These are phyloP conservation scores for Brachyptera putata DNA, from an alignment of 2,888 invertebrate genomes.

Conservation along the genomic window DNA sequence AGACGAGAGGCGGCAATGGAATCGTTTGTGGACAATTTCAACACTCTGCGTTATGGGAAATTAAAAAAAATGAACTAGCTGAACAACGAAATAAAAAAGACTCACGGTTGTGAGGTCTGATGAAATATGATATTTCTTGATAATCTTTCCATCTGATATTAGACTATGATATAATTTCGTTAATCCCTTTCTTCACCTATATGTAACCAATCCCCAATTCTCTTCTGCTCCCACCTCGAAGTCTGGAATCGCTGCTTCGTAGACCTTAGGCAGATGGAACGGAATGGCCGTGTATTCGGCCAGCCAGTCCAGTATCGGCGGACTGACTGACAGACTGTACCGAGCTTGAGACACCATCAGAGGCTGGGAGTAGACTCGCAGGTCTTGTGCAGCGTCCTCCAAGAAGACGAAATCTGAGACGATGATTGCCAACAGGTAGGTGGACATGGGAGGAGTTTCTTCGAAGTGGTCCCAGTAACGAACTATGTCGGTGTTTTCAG, in stretches of 20 bases:
- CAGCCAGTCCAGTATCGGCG: constrained; percentile 34
- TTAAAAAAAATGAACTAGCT: too few relatives aligned
- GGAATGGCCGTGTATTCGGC: constrained; percentile 46
- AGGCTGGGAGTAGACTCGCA: constrained; percentile 10
- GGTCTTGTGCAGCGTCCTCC: constrained; percentile 6
- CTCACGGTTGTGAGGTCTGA: too few relatives aligned
- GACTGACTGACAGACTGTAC: constrained; percentile 48
- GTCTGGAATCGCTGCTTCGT: constrained; percentile 44
- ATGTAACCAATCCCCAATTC: constrained; percentile 80
- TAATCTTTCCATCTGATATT: too few relatives aligned
- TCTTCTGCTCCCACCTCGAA: constrained; percentile 44
- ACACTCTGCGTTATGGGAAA: too few relatives aligned
- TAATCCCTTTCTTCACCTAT: too few relatives aligned
- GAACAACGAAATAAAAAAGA: too few relatives aligned
- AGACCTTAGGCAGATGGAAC: constrained; percentile 46
- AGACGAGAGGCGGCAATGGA: too few relatives aligned
- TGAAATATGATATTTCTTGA: too few relatives aligned
- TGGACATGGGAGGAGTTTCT: constrained; percentile 3
- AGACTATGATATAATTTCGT: too few relatives aligned
- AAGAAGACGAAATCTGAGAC: constrained; percentile 27
- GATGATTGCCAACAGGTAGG: constrained; percentile 26
- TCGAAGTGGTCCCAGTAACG: constrained; percentile 11
- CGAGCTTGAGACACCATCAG: constrained; percentile 38
- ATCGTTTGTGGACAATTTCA: too few relatives aligned
- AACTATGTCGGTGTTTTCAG: constrained; percentile 1